These are phyloP conservation scores for Salpingus planirostris DNA, from an alignment of 2,888 invertebrate genomes.

Conservation along the genomic window DNA sequence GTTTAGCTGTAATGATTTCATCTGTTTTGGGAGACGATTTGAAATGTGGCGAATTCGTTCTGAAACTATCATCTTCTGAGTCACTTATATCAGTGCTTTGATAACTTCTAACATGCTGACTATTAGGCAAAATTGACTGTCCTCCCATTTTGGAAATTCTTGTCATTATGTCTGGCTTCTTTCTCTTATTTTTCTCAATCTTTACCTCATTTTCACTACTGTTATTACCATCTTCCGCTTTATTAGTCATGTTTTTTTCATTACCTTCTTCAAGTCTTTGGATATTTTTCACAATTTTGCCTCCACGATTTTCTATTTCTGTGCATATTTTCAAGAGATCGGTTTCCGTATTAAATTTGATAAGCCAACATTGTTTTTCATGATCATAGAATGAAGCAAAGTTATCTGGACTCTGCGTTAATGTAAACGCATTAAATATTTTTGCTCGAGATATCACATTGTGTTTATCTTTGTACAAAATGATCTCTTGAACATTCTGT, in stretches of 20 bases:
- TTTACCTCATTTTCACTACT: too few relatives aligned
- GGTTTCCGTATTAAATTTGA: slow-evolving; percentile 27
- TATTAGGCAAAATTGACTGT: slow-evolving; percentile 38
- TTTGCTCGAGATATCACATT: slow-evolving; percentile 30
- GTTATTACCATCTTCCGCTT: slow-evolving; percentile 3
- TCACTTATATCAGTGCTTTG: too few relatives aligned
- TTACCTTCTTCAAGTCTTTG: slow-evolving; percentile 4
- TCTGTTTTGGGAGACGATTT: too few relatives aligned
- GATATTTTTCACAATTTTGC: slow-evolving; percentile 7
- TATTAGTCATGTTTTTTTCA: slow-evolving; percentile 1
- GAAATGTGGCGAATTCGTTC: too few relatives aligned
- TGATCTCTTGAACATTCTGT: slow-evolving; percentile 29
- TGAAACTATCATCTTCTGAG: too few relatives aligned
- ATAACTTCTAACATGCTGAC: too few relatives aligned
- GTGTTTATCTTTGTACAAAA: slow-evolving; percentile 36
- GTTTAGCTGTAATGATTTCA: too few relatives aligned
- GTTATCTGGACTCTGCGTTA: slow-evolving; percentile 25
- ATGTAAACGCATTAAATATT: slow-evolving; percentile 20
- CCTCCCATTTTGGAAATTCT: slow-evolving; percentile 53
- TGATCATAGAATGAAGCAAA: slow-evolving; percentile 32
- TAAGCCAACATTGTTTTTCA: slow-evolving; percentile 29
- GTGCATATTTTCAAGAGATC: slow-evolving; percentile 25
- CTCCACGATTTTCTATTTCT: slow-evolving; percentile 19
- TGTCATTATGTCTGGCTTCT: slow-evolving; percentile 41
- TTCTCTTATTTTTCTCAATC: too few relatives aligned